phyloP scores from a whole-genome alignment of 2,113 vertebrate species.

The Bucco capensis region DNA sequence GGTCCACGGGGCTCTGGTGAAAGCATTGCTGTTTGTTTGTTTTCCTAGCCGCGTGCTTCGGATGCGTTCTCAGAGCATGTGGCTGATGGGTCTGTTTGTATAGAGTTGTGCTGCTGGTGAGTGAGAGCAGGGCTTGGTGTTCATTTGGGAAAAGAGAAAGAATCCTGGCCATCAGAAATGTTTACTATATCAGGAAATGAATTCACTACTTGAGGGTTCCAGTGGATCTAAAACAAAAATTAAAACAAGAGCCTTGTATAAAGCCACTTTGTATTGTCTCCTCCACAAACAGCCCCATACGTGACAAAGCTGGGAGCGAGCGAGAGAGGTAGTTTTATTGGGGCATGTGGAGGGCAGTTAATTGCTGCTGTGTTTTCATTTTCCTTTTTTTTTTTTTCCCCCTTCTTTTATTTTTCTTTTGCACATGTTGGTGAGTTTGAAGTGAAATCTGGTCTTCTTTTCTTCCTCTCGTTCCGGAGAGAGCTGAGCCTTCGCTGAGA shows the following conservation, averaged over 20 bases:
- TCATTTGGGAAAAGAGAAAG: constrained; percentile 64
- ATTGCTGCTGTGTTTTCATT: constrained; percentile 21
- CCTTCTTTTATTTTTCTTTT: constrained; percentile 35
- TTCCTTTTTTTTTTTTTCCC: constrained; percentile 58
- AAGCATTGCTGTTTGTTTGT: constrained; percentile 43
- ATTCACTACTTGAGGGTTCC: constrained; percentile 66
- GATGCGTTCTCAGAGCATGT: constrained; percentile 51
- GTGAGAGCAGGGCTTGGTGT: constrained; percentile 53
- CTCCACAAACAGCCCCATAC: constrained; percentile 47
- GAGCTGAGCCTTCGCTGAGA: constrained; percentile 63
- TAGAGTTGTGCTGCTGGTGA: constrained; percentile 48
- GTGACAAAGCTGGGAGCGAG: constrained; percentile 8
- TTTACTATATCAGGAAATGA: constrained; percentile 73
- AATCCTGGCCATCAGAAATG: constrained; percentile 67
- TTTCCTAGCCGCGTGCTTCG: constrained; percentile 32
- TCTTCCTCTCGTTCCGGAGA: constrained; percentile 50
- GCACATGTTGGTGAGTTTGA: constrained; percentile 47
- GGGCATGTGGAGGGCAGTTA: constrained; percentile 23
- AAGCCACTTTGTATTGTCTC: constrained; percentile 51
- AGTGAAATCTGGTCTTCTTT: constrained; percentile 54
- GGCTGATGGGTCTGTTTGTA: constrained; percentile 53
- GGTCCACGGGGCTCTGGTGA: neutral
- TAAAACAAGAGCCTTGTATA: constrained; percentile 64
- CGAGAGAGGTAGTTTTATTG: constrained; percentile 52
- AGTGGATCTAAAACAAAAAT: constrained; percentile 69